Base-by-base conservation (phyloP, 2,797 vertebrate genomes). In the Sebastes melanostomus region DNA sequence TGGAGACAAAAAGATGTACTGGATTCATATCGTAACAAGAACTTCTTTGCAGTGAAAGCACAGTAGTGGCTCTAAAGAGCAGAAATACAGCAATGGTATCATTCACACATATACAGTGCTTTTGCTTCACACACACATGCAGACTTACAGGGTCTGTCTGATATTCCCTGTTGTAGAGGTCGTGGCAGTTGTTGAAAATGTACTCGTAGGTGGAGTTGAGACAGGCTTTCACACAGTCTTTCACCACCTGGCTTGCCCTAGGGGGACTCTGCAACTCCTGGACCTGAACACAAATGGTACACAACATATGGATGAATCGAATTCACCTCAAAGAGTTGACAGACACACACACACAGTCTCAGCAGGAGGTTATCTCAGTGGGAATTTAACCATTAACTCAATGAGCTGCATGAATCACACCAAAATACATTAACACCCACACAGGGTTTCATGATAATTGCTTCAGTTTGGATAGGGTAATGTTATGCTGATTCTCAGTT, bases 111-210 rank as follows among this genome's bases (percentile, higher is more conserved):
- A 58, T 30, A 55, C 42, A 71, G 22, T 9, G 25, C 3, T 12
- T 50, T 42, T 25, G 16, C 12, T 55, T 52, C 29, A 32, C 9
- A 54, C 56, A 66, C 22, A 71, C 20, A 75, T 20, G 36, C 5
- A 79, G 34, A 86, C 97, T 95, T 85, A 98, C 97, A 29, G 97
- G 96, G 82, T 98, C 97, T 55, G 96, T 95, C 91, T 99, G 98
- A 92, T 98, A 99, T 89, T 99, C 97, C 52, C 92, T 95, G 91
- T 96, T 97, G 93, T 99, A 99, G 50, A 99, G 94, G 75, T 99
- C 97, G 1, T 99, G 97, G 86, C 97, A 99, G 85, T 99, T 99
- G 94, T 98, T 99, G 95, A 99, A 99, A 92, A 99, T 99, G 92
- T 99, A 99, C 75, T 99, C 98, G 0, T 99, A 99, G 54, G 98